Conservation (phyloP, 1,140 invertebrate genomes). For the Callitettix versicolor region DNA sequence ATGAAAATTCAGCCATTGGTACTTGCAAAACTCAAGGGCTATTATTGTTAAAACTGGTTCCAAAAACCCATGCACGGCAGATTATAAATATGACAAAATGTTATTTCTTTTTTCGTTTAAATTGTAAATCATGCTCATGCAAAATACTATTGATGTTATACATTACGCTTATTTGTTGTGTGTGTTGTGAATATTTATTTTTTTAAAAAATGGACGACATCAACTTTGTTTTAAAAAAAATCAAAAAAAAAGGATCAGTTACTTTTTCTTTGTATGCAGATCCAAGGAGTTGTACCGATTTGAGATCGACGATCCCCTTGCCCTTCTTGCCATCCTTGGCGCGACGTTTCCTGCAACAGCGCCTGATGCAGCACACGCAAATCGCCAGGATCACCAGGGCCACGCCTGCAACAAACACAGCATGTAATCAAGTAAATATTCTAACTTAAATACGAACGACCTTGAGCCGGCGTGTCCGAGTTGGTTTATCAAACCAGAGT, state of each 20-base stretch:
- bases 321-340: constrained; percentile 95
- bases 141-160: too few species aligned
- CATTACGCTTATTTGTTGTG: too few species aligned
- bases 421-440: not conserved
- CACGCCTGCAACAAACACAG: constrained; percentile 41
- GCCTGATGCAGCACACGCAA: constrained; percentile 87
- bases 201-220: too few species aligned
- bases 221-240: too few species aligned
- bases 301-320: constrained; percentile 88
- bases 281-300: constrained; percentile 89
- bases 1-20: too few species aligned
- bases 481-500: not conserved
- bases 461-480: not conserved
- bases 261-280: constrained; percentile 98
- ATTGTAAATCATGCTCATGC: too few species aligned
- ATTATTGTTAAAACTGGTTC: too few species aligned
- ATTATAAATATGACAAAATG: too few species aligned
- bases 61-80: too few species aligned
- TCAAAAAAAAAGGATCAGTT: constrained; percentile 27
- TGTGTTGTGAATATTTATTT: too few species aligned
- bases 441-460: not conserved
- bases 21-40: too few species aligned
- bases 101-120: too few species aligned
- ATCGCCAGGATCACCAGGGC: constrained; percentile 72
- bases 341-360: constrained; percentile 86